Base-by-base conservation (phyloP, 2,888 invertebrate genomes). In the Pandemis cinnamomeana region DNA sequence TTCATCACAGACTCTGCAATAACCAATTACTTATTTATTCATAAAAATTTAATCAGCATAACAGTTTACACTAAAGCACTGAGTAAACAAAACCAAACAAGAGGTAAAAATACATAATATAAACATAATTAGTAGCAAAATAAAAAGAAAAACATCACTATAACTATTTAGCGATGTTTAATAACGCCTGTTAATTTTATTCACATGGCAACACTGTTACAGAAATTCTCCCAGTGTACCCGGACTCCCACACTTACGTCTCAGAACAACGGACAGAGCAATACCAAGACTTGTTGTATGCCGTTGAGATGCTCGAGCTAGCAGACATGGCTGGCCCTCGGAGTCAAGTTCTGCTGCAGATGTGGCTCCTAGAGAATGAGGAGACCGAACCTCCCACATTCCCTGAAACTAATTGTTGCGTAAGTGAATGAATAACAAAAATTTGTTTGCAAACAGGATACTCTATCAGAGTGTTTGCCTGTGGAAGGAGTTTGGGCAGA, bases 351-450 rank as follows among this genome's bases (percentile, higher is more conserved):
- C 95, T 97, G 79, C 91, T 97, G 67, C 95, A 96, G 41, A 97
- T 98, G 97, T 98, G 97, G 96, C 89, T 97, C 27, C 84, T 98
- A 48, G 97, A 98, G 84, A 96, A 95, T 72, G 97, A 97, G 76
- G 95, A 95, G 64, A 78, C 80, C 13, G 84, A 83, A 55, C 90
- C 94, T 10, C 90, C 91, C 0, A 36, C 86, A 2, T 92, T 91
- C 71, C 86, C 87, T 0, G 91, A 92, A 67, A 92, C 89, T 10
- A 89, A 88, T 72, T 89, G 79, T 71, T 84, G 83, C 80, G 93
- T 93, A 78, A 80, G 89, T 81, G 20, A 53, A n/a, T 11, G 20
- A 7, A 13, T 66, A 48, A 15, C 8, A 44, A n/a, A n/a, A 48
- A 48, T 2, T 48, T 3, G 5, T 6, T 44, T 1, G 7, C 6